Conservation (phyloP, 1,140 invertebrate genomes). For the Apolygus lucorum region DNA sequence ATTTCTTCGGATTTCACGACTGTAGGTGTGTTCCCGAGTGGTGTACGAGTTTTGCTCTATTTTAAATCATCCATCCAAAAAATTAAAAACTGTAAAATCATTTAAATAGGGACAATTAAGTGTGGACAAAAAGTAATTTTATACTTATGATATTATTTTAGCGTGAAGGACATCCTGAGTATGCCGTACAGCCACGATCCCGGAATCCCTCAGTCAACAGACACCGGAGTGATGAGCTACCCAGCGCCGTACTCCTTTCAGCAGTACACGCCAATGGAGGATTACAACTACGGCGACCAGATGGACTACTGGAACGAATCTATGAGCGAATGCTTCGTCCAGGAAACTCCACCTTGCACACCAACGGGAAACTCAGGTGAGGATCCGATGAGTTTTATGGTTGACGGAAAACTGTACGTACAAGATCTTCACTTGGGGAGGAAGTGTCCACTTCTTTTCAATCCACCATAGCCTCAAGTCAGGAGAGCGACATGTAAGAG, state of each 20-base stretch:
- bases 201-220: background rate
- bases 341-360: constrained; percentile 4
- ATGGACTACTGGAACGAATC: background rate
- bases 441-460: no score
- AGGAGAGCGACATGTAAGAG: no score
- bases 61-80: background rate
- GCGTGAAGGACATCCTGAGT: background rate
- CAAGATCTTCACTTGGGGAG: no score
- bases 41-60: background rate
- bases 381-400: no score
- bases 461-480: no score
- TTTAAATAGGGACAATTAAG: background rate
- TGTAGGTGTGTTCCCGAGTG: no score
- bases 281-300: background rate
- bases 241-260: background rate
- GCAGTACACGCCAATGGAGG: background rate
- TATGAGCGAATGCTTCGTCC: background rate
- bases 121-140: no score
- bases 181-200: constrained; percentile 3
- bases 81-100: no score
- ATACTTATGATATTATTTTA: background rate
- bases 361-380: background rate
- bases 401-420: no score
- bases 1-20: no score
- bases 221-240: no score